Evolutionary conservation across 2,113 vertebrate genomes (phyloP), one percentile per base, ranked within the genome.

Genomic region (Dendropsophus ebraccatus): DNA sequence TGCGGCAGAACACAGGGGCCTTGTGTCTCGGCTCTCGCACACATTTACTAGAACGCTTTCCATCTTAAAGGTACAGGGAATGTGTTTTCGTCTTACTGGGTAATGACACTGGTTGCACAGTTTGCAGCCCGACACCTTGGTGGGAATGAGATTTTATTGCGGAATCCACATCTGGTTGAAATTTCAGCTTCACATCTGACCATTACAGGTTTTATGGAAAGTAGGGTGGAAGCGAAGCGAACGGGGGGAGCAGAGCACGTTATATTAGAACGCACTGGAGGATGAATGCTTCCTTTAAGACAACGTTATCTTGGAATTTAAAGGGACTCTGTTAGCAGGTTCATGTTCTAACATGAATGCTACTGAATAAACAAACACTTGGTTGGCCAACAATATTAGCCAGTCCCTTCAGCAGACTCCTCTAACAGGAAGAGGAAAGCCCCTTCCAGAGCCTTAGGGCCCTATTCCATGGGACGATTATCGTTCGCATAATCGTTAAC

Each of bases 121-220:
- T 25, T 25, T 74, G n/a, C 52, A 60, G 70, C 70, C 28, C 21
- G 69, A 69, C 16, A 82, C 65, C 23, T 72, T 37, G 30, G 70
- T 32, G 52, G 70, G 69, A 60, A 73, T 56, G 17, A 41, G 30
- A 47, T 62, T 84, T 75, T 75, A 84, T n/a, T 25, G 65, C 52
- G 41, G 30, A 81, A 14, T 81, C 78, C 78, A 84, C 70, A 84
- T 84, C 82, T 84, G 82, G 52, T 60, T 84, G 52, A 47, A 37
- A 75, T 75, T 60, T 30, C 9, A 47, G 13, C 52, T 74, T 83
- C 30, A 60, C 52, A 47, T 75, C 16, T 62, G 70, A 16, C 69
- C 35, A 73, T 56, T 23, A 73, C 17, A 17, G 14, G 30, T 21
- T 52, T n/a, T 52, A 35, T 32, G 32, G 54, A 62, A 41, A 35